Evolutionary conservation across 2,888 invertebrate genomes (phyloP), one percentile per base, ranked within the genome.

Genomic region (Nephrotoma guestfalica): DNA sequence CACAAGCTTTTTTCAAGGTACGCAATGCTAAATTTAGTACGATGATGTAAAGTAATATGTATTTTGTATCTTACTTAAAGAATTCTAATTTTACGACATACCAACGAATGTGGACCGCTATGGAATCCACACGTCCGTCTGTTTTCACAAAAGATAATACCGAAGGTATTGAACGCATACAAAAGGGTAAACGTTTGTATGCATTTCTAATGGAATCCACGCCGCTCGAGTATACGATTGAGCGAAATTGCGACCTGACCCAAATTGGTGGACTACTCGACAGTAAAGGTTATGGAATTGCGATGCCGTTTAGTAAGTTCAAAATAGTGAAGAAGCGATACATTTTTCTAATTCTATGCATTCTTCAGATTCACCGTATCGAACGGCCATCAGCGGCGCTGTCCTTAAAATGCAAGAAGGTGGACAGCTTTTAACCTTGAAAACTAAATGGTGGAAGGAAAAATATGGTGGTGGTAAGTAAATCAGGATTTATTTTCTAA

Each of bases 141-240:
- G 97, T 98, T 0, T 98, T 97, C 91, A 94, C 96, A 9, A 94
- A 93, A 87, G 95, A 93, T 89, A 98, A 98, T 90, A 94, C 94
- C 84, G 97, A 97, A 89, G 99, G 98, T 0, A 95, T 97, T 0
- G 96, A 97, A 13, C 93, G 97, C 87, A 98, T 98, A 0, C 89
- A 94, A 86, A 95, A 94, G 91, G 95, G 94, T 83, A 96, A 96
- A 90, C 93, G 95, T 86, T 93, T 93, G 86, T 99, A 98, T 91
- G 99, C 99, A 3, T 99, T 96, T 91, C 93, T 99, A 85, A 98
- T 99, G 97, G 99, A 99, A 92, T 98, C 98, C 6, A 96, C 98
- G 0, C 95, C 96, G 0, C 95, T 99, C 88, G 99, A 99, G 91
- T 99, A 98, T 91, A 95, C 95, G 89, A 93, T 96, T 88, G 96